phyloP scores from a whole-genome alignment of 1,140 invertebrate genomes.

The Patella vulgata region DNA sequence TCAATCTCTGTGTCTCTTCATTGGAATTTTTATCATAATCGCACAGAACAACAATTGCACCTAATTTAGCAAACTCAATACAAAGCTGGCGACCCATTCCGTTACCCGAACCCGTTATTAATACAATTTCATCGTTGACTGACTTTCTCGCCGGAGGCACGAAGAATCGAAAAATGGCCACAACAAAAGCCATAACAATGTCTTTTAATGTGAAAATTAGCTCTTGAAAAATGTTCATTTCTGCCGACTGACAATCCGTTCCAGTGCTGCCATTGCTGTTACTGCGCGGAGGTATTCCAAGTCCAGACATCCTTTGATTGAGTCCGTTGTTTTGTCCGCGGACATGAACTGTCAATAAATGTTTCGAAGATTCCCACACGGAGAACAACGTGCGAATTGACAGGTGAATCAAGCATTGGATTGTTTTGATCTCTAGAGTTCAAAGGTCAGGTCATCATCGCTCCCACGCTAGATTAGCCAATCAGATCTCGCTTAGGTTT shows the following conservation, averaged over 20 bases:
- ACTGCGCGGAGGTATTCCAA: neutral
- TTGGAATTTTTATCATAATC: conserved; percentile 86
- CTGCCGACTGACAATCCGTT: conserved; percentile 17
- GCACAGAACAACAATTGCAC: conserved; percentile 87
- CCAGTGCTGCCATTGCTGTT: conserved; percentile 3
- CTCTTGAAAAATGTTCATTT: conserved; percentile 47
- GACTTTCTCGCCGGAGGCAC: conserved; percentile 55
- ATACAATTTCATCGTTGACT: conserved; percentile 80
- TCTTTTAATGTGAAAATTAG: conserved; percentile 37
- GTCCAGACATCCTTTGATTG: neutral
- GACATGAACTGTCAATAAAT: neutral
- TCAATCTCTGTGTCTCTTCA: conserved; percentile 76
- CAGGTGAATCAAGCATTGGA: no score
- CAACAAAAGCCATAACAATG: conserved; percentile 41
- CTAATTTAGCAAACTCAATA: conserved; percentile 80
- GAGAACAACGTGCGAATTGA: no score
- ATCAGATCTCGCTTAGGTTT: no score
- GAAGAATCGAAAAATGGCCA: conserved; percentile 46
- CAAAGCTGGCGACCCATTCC: conserved; percentile 87
- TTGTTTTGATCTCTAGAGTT: no score
- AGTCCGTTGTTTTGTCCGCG: neutral
- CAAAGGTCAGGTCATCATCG: no score
- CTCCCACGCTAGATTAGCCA: no score
- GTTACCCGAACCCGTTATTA: conserved; percentile 83
- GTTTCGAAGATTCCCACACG: no score